phyloP scores from a whole-genome alignment of 2,888 invertebrate species.

The Odontocerum albicorne region DNA sequence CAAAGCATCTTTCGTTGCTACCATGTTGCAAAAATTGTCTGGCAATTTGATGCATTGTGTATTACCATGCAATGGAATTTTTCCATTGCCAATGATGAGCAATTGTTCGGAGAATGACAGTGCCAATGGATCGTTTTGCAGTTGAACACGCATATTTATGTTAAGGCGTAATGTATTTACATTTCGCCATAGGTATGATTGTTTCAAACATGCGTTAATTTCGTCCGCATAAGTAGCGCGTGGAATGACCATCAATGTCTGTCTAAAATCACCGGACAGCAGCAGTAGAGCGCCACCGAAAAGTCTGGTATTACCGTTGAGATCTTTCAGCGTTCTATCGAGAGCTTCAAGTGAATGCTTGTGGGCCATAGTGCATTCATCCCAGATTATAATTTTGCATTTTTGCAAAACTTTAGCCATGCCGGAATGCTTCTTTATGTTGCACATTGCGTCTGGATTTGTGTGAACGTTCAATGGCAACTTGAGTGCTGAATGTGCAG shows the following conservation, averaged over 20 bases:
- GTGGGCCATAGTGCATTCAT: conserved; percentile 39
- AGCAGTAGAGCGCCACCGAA: conserved; percentile 38
- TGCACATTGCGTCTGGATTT: conserved; percentile 29
- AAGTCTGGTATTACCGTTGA: conserved; percentile 22
- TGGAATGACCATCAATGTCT: too few relatives aligned
- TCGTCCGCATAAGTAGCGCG: too few relatives aligned
- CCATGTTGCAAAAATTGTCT: too few relatives aligned
- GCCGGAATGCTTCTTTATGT: conserved; percentile 27
- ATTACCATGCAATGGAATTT: too few relatives aligned
- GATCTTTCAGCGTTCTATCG: conserved; percentile 37
- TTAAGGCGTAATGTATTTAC: too few relatives aligned
- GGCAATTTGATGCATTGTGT: too few relatives aligned
- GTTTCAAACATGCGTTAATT: conserved; percentile 38
- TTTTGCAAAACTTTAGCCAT: not conserved
- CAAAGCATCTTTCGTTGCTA: too few relatives aligned
- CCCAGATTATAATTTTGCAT: not conserved
- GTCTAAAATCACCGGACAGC: conserved; percentile 40
- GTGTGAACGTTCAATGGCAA: conserved; percentile 39
- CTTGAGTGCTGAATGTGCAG: conserved; percentile 42
- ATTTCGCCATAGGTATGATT: too few relatives aligned
- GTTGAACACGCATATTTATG: too few relatives aligned
- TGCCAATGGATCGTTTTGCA: too few relatives aligned
- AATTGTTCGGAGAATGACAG: too few relatives aligned
- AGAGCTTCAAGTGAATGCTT: conserved; percentile 39
- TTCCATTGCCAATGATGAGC: too few relatives aligned